Conservation (phyloP, 2,888 invertebrate species). For the Caenorhabditis imperialis region DNA sequence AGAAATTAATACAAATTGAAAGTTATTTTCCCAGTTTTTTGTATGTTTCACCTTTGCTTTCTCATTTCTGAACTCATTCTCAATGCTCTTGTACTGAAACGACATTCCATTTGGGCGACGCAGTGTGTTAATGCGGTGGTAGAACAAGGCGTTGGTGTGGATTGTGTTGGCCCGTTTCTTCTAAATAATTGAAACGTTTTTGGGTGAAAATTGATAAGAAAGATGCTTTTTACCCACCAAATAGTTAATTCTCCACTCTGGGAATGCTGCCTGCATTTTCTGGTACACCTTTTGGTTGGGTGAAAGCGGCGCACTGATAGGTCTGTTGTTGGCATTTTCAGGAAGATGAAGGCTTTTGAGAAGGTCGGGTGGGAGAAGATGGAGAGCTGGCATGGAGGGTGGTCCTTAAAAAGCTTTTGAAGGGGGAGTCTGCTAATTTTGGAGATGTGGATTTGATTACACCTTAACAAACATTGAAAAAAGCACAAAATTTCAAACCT, state of each 20-base stretch:
- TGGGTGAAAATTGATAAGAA: too few species aligned
- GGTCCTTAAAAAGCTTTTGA: too few species aligned
- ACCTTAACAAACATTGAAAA: too few species aligned
- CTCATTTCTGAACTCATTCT: neutral
- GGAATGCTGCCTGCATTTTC: neutral
- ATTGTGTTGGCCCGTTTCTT: neutral
- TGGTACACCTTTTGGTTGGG: slow-evolving; percentile 3
- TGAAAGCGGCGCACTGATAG: neutral
- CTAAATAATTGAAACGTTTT: neutral
- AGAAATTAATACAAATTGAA: neutral
- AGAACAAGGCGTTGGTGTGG: neutral
- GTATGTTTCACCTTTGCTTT: neutral
- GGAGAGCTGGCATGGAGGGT: too few species aligned
- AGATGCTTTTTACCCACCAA: neutral
- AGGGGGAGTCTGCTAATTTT: too few species aligned
- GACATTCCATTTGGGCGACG: too few species aligned
- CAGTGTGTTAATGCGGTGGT: too few species aligned
- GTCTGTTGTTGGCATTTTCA: neutral
- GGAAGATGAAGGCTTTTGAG: too few species aligned
- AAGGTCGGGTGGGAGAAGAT: too few species aligned
- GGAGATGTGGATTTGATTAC: too few species aligned
- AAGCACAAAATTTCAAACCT: too few species aligned
- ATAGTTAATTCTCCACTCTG: neutral
- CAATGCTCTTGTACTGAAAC: too few species aligned
- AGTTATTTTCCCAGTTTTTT: neutral